A percentile compares a stretch with the other conserved stretches of the same genome.
Evolutionary conservation across 2,888 invertebrate species (phyloP).

Genomic region (Acrobasis repandana): DNA sequence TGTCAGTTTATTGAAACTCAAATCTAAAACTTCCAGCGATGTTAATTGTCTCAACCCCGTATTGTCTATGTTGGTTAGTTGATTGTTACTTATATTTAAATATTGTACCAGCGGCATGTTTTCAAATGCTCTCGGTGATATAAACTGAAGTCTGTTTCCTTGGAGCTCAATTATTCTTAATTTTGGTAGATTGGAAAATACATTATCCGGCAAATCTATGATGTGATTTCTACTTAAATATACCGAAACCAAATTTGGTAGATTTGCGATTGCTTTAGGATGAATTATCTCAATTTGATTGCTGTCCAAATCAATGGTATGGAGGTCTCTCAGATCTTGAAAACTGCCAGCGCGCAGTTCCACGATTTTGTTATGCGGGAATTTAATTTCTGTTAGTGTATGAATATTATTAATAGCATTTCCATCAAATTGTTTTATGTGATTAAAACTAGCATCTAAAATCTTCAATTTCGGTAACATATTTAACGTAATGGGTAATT

Average conservation of each 20-base stretch:
- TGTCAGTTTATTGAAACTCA: slow-evolving; percentile 90
- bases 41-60: slow-evolving; percentile 88
- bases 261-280: slow-evolving; percentile 86
- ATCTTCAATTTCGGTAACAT: slow-evolving; percentile 86
- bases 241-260: slow-evolving; percentile 87
- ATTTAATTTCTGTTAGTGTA: slow-evolving; percentile 86
- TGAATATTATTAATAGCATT: slow-evolving; percentile 87
- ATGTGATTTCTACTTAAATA: slow-evolving; percentile 88
- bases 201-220: slow-evolving; percentile 88
- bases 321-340: slow-evolving; percentile 86
- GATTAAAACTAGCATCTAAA: slow-evolving; percentile 91
- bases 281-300: slow-evolving; percentile 90
- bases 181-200: slow-evolving; percentile 89
- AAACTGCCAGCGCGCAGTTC: slow-evolving; percentile 88
- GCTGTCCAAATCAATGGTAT: slow-evolving; percentile 89
- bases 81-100: slow-evolving; percentile 92
- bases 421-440: slow-evolving; percentile 86
- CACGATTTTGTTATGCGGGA: slow-evolving; percentile 89
- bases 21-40: slow-evolving; percentile 92
- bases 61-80: slow-evolving; percentile 88
- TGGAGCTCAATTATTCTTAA: slow-evolving; percentile 90
- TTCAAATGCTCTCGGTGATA: slow-evolving; percentile 89
- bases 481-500: slow-evolving; percentile 87
- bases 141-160: slow-evolving; percentile 89
- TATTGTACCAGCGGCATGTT: slow-evolving; percentile 90